Percentiles rank a stretch among this genome's conserved stretches.
Conservation (phyloP, 1,140 invertebrate species). For the Doryteuthis pealeii region DNA sequence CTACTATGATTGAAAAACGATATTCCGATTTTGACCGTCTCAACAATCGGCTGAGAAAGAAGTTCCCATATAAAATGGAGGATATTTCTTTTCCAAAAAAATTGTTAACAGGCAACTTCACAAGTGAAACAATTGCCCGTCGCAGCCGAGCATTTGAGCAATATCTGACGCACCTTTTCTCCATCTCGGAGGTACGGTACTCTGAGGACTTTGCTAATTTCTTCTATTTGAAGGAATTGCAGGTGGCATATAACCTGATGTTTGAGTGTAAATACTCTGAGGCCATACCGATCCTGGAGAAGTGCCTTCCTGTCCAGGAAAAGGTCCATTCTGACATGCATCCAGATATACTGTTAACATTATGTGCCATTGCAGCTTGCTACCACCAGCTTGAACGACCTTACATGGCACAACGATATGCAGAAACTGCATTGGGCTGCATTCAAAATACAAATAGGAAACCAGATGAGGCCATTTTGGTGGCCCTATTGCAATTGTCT, state of each 20-base stretch:
- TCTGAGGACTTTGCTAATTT: constrained; percentile 69
- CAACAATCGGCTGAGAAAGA: constrained; percentile 68
- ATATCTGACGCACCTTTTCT: constrained; percentile 67
- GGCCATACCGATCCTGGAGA: constrained; percentile 70
- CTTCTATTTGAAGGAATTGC: constrained; percentile 70
- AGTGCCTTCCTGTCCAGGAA: constrained; percentile 72
- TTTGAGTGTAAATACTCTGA: constrained; percentile 67
- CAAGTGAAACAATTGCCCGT: constrained; percentile 69
- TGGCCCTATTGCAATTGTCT: constrained; percentile 71
- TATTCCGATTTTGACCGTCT: constrained; percentile 77
- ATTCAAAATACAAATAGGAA: constrained; percentile 63
- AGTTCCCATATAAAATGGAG: constrained; percentile 65
- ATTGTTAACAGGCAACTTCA: constrained; percentile 75
- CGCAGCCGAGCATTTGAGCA: constrained; percentile 74
- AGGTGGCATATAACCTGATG: constrained; percentile 67
- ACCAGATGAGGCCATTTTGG: constrained; percentile 66
- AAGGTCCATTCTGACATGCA: constrained; percentile 74
- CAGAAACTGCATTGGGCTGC: constrained; percentile 67
- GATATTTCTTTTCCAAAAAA: constrained; percentile 74
- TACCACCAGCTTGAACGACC: constrained; percentile 63
- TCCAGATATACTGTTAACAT: constrained; percentile 67
- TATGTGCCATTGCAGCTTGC: constrained; percentile 73
- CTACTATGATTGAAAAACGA: constrained; percentile 70
- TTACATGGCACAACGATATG: constrained; percentile 69
- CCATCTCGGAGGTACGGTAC: constrained; percentile 65